Percentiles rank a stretch among this genome's conserved stretches.
Evolutionary conservation across 1,140 invertebrate genomes (phyloP).

Genomic region (Trachymyrmex septentrionalis): DNA sequence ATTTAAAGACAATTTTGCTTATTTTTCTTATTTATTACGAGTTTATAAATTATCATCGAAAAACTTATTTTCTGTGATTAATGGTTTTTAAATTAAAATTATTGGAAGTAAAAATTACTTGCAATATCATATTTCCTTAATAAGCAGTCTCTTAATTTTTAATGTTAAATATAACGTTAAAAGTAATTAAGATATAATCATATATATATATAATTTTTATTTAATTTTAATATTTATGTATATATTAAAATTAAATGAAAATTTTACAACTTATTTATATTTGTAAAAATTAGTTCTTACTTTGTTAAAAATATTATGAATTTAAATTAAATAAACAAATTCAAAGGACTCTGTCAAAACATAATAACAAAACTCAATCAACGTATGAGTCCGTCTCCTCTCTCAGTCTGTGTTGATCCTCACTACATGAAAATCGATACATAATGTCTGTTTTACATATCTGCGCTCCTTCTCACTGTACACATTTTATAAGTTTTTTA

Average conservation of each 20-base stretch:
- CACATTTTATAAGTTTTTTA: no score
- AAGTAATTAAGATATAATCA: neutral
- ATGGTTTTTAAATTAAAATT: constrained; percentile 10
- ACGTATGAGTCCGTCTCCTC: no score
- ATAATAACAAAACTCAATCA: no score
- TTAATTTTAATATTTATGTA: neutral
- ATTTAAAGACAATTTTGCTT: constrained; percentile 22
- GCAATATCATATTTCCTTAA: neutral
- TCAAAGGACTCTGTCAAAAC: no score
- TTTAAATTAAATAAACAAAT: no score
- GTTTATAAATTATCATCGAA: neutral
- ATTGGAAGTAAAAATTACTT: neutral
- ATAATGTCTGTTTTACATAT: no score
- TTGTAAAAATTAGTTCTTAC: neutral
- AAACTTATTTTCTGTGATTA: neutral
- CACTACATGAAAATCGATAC: no score
- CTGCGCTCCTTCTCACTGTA: no score
- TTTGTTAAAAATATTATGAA: neutral
- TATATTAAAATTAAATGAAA: neutral
- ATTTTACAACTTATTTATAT: neutral
- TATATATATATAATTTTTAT: neutral
- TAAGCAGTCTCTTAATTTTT: neutral
- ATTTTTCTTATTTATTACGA: constrained; percentile 4
- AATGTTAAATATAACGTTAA: neutral
- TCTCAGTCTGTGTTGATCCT: no score